phyloP scores from a whole-genome alignment of 2,888 invertebrate species.

The Willowsia nigromaculata region DNA sequence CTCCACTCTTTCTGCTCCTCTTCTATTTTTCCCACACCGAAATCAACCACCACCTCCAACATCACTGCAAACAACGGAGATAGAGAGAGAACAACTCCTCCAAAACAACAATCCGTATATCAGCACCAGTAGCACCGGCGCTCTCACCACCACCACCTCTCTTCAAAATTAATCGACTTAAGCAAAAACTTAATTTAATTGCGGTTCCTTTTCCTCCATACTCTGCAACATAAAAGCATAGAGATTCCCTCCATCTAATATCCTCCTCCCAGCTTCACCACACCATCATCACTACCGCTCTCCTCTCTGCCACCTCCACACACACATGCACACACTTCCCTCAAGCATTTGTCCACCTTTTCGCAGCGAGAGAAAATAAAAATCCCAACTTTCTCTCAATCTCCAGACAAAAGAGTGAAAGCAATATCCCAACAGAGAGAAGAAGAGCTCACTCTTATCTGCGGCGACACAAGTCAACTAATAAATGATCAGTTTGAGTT shows the following conservation, averaged over 20 bases:
- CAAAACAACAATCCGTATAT: conserved; percentile 21
- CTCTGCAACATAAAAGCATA: no score
- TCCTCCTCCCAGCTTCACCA: background rate
- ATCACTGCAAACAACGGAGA: background rate
- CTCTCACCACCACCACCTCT: background rate
- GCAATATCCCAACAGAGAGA: background rate
- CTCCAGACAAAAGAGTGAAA: conserved; percentile 6
- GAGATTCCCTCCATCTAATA: conserved; percentile 17
- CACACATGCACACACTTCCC: background rate
- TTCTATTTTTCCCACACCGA: background rate
- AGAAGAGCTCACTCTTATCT: background rate
- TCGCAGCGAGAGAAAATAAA: background rate
- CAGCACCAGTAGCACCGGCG: background rate
- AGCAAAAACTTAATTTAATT: conserved; percentile 73
- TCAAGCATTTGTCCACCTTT: background rate
- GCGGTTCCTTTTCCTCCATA: no score
- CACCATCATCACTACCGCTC: background rate
- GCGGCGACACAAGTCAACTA: conserved; percentile 72
- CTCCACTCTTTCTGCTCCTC: background rate
- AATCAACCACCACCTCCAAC: background rate
- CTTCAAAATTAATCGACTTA: conserved; percentile 72
- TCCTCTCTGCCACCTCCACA: background rate
- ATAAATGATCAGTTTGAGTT: conserved; percentile 74
- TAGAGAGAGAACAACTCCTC: no score
- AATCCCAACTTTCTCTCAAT: background rate